Conservation (phyloP, 2,113 vertebrate genomes). For the Malurus cyaneus region DNA sequence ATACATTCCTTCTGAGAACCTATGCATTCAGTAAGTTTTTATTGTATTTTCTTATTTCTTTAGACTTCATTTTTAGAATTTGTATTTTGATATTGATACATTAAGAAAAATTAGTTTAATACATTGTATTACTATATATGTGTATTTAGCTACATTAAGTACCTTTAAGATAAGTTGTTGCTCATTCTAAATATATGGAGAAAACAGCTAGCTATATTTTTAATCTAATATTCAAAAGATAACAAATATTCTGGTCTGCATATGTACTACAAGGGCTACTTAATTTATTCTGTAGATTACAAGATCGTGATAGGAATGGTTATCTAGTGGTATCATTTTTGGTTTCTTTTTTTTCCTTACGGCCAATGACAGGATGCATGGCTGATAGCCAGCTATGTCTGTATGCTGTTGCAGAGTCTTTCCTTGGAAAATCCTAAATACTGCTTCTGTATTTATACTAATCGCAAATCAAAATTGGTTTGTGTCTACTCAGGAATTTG, state of each 20-base stretch:
- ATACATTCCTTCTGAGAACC: conserved; percentile 94
- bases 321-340: not conserved
- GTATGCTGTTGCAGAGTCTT: not conserved
- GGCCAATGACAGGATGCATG: not conserved
- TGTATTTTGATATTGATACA: not conserved
- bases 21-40: conserved; percentile 89
- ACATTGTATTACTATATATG: not conserved
- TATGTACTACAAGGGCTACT: not conserved
- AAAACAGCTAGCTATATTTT: not conserved
- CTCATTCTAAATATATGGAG: not conserved
- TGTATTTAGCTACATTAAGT: not conserved
- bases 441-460: not conserved
- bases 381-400: not conserved
- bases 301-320: not conserved
- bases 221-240: not conserved
- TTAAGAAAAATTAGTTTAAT: not conserved
- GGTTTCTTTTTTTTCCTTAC: not conserved
- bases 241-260: not conserved
- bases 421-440: not conserved
- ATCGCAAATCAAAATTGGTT: not conserved
- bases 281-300: not conserved
- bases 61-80: not conserved
- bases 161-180: not conserved
- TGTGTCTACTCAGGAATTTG: not conserved
- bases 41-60: conserved; percentile 4